These are phyloP conservation scores for Rapana venosa DNA, from an alignment of 2,888 invertebrate genomes.

Conservation along the genomic window DNA sequence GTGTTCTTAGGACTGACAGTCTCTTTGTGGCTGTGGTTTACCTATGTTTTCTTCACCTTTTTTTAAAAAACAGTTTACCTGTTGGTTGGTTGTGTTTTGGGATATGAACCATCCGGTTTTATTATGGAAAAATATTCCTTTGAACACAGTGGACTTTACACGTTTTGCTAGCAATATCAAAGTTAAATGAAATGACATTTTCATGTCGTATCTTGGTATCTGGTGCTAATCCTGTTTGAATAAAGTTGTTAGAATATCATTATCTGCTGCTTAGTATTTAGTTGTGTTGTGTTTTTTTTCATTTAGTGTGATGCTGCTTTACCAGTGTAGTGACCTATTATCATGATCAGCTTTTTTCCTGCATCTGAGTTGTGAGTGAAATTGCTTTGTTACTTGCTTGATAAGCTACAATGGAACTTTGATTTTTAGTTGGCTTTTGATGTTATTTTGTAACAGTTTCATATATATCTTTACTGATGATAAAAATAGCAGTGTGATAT, in stretches of 20 bases:
- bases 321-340: not conserved
- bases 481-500: not conserved
- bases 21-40: not conserved
- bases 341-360: not conserved
- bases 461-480: not conserved
- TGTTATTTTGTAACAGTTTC: not conserved
- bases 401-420: not conserved
- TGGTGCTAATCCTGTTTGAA: conserved; percentile 23
- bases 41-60: not conserved
- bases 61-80: not conserved
- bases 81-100: not conserved
- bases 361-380: not conserved
- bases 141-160: not conserved
- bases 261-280: not conserved
- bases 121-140: not conserved
- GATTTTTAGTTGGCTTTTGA: not conserved
- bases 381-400: not conserved
- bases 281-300: not conserved
- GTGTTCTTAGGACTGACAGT: not conserved
- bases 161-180: not conserved
- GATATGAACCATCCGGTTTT: not conserved
- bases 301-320: not conserved
- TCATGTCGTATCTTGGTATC: conserved; percentile 11
- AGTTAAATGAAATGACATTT: not conserved
- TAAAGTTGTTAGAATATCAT: not conserved